These are phyloP conservation scores for Zonitis immaculata DNA, from an alignment of 2,888 invertebrate genomes.

Conservation along the genomic window DNA sequence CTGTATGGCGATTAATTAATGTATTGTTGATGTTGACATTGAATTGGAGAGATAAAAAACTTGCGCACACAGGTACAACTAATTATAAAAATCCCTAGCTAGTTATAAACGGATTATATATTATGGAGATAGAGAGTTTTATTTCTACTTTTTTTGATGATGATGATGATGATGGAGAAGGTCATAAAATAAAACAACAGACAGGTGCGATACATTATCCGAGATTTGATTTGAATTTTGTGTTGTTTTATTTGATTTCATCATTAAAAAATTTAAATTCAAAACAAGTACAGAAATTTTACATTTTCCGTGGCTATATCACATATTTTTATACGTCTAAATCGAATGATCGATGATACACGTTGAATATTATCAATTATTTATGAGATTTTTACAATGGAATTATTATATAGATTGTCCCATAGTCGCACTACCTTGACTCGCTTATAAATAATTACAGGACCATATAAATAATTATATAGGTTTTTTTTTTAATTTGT, in stretches of 20 bases:
- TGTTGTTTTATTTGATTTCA: not conserved
- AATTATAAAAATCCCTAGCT: constrained; percentile 29
- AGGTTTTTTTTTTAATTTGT: too few species aligned
- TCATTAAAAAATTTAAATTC: not conserved
- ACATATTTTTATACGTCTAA: not conserved
- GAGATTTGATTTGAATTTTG: not conserved
- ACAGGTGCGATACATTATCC: not conserved
- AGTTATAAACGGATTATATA: constrained; percentile 19
- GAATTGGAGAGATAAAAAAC: constrained; percentile 33
- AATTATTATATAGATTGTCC: too few species aligned
- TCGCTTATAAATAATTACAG: too few species aligned
- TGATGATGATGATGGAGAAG: too few species aligned
- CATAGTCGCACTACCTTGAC: too few species aligned
- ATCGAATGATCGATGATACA: not conserved
- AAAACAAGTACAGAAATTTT: not conserved
- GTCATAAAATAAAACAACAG: too few species aligned
- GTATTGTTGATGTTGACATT: constrained; percentile 35
- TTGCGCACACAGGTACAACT: constrained; percentile 27
- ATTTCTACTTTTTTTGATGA: too few species aligned
- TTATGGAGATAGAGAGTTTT: too few species aligned
- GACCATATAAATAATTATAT: too few species aligned
- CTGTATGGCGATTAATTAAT: constrained; percentile 32
- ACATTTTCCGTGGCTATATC: not conserved
- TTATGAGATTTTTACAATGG: not conserved
- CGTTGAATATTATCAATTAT: not conserved